These are phyloP conservation scores for Thaleichthys pacificus DNA, from an alignment of 2,797 vertebrate species.

Conservation along the genomic window DNA sequence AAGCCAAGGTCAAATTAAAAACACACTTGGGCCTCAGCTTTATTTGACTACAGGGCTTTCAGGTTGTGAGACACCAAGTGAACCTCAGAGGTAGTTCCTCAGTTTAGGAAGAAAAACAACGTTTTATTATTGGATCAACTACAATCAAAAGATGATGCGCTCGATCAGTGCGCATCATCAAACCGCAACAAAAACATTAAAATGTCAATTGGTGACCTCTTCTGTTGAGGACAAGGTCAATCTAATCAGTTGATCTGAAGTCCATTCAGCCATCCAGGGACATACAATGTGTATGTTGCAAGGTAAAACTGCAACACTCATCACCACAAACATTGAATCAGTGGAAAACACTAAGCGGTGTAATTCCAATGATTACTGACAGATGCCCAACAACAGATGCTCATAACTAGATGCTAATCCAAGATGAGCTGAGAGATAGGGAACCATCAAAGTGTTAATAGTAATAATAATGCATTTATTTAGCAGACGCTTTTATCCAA, in stretches of 20 bases:
- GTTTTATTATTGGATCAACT: background rate
- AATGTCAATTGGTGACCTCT: background rate
- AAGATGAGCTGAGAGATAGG: background rate
- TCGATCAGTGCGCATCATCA: background rate
- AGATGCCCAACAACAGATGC: constrained; percentile 12
- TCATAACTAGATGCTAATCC: constrained; percentile 29
- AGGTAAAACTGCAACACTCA: background rate
- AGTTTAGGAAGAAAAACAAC: constrained; percentile 1
- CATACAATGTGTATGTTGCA: no score
- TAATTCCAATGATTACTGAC: constrained; percentile 9
- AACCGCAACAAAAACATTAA: background rate
- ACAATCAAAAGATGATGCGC: background rate
- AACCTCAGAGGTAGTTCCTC: background rate
- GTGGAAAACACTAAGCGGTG: background rate
- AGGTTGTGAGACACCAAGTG: constrained; percentile 14
- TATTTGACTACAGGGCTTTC: background rate
- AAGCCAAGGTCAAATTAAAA: constrained; percentile 40
- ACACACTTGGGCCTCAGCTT: constrained; percentile 4
- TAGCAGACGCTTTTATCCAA: no score
- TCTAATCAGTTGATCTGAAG: background rate
- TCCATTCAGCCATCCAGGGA: no score
- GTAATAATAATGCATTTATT: no score
- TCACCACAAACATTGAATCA: background rate
- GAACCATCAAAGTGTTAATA: background rate
- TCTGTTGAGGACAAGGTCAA: background rate